Conservation (phyloP, 2,797 vertebrate genomes). For the Notoglanidium macrostoma region DNA sequence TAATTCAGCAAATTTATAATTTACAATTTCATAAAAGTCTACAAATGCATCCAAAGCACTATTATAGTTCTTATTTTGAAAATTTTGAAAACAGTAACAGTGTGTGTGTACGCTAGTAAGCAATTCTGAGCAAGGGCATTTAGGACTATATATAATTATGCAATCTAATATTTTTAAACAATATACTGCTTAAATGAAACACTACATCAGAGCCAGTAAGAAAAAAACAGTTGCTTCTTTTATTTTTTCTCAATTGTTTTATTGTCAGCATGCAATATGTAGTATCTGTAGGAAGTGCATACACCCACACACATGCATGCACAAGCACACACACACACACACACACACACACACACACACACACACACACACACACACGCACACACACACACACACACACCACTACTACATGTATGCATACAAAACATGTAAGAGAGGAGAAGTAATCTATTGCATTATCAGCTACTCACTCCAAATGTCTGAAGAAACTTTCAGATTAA, state of each 20-base stretch:
- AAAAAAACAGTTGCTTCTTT: slow-evolving; percentile 73
- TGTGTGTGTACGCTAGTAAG: background rate
- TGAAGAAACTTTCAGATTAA: slow-evolving; percentile 79
- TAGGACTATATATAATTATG: background rate
- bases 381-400: background rate
- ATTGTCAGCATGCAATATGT: slow-evolving; percentile 94
- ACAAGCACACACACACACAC: slow-evolving; percentile 55
- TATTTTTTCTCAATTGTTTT: slow-evolving; percentile 64
- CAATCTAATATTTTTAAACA: too few species aligned
- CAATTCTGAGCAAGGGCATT: too few species aligned
- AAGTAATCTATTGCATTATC: slow-evolving; percentile 70
- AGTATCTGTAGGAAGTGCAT: slow-evolving; percentile 68
- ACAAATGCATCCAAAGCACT: background rate
- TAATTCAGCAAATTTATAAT: too few species aligned
- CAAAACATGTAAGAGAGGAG: slow-evolving; percentile 56
- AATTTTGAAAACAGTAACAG: background rate
- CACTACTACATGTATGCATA: background rate
- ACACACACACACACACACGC: background rate
- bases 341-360: background rate
- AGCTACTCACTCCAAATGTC: slow-evolving; percentile 73
- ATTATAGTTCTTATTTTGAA: background rate
- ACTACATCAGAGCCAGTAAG: slow-evolving; percentile 56
- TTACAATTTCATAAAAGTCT: background rate
- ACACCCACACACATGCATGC: background rate
- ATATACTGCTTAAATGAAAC: slow-evolving; percentile 20